Evolutionary conservation across 2,113 vertebrate genomes (phyloP).

Genomic region (Psilopogon haemacephalus): DNA sequence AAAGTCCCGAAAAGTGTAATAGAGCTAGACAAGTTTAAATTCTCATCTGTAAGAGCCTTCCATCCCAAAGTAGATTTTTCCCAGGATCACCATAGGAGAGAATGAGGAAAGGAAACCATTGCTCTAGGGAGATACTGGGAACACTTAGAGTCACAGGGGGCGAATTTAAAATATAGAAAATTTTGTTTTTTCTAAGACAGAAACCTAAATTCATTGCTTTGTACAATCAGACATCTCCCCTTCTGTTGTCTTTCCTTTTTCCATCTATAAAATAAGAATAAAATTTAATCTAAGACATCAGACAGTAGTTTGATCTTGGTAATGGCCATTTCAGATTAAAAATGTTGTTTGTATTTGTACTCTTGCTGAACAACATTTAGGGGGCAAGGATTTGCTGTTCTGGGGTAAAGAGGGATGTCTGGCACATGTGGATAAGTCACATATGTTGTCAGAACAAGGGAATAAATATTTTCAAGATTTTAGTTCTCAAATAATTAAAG

Average conservation of each 20-base stretch:
- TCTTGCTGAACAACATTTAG: neutral
- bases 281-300: neutral
- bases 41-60: neutral
- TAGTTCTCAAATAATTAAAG: neutral
- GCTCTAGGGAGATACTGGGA: neutral
- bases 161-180: neutral
- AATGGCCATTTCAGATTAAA: neutral
- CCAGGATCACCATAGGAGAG: conserved; percentile 20
- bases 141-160: neutral
- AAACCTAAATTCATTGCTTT: neutral
- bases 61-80: neutral
- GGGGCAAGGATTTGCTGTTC: neutral
- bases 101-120: neutral
- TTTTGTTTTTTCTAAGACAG: neutral
- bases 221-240: neutral
- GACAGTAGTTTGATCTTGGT: neutral
- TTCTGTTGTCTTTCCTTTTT: neutral
- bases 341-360: neutral
- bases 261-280: neutral
- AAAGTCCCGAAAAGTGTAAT: neutral
- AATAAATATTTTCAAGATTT: neutral
- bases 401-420: neutral
- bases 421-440: neutral
- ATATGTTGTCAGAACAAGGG: neutral
- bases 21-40: neutral